These are phyloP conservation scores for Coleophora deauratella DNA, from an alignment of 2,888 invertebrate genomes.

Conservation along the genomic window DNA sequence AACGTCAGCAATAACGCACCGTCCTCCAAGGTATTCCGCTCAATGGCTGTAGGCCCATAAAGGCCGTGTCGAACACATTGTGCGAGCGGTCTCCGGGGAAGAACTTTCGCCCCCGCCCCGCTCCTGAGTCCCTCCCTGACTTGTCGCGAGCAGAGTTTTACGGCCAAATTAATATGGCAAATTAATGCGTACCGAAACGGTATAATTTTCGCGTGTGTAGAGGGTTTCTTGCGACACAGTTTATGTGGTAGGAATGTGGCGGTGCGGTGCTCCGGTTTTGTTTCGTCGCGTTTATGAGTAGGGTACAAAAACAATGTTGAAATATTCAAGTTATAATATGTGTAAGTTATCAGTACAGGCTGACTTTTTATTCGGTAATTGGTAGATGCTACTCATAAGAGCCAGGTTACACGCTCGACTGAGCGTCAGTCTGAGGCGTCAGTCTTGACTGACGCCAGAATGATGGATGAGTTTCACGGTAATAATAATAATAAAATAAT, in stretches of 20 bases:
- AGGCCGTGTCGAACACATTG: conserved; percentile 23
- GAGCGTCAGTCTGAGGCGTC: too few species aligned
- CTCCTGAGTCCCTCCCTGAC: conserved; percentile 61
- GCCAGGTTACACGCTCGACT: too few species aligned
- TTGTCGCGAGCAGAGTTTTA: conserved; percentile 74
- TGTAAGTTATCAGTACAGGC: too few species aligned
- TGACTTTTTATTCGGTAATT: too few species aligned
- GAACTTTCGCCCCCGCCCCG: conserved; percentile 59
- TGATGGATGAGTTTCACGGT: too few species aligned
- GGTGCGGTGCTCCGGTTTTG: conserved; percentile 5
- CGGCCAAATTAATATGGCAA: conserved; percentile 75
- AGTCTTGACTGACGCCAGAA: too few species aligned
- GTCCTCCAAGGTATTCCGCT: conserved; percentile 43
- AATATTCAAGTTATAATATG: too few species aligned
- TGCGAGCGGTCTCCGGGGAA: conserved; percentile 57
- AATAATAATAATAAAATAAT: too few species aligned
- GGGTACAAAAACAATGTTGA: too few species aligned
- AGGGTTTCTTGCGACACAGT: conserved; percentile 58
- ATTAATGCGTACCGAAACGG: conserved; percentile 70
- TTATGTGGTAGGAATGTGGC: not conserved
- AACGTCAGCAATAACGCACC: conserved; percentile 53
- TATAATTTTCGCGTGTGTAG: conserved; percentile 66
- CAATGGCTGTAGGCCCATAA: conserved; percentile 53
- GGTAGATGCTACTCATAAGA: too few species aligned
- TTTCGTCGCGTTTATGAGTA: too few species aligned